phyloP scores from a whole-genome alignment of 2,113 vertebrate genomes.

The Oxyura jamaicensis region DNA sequence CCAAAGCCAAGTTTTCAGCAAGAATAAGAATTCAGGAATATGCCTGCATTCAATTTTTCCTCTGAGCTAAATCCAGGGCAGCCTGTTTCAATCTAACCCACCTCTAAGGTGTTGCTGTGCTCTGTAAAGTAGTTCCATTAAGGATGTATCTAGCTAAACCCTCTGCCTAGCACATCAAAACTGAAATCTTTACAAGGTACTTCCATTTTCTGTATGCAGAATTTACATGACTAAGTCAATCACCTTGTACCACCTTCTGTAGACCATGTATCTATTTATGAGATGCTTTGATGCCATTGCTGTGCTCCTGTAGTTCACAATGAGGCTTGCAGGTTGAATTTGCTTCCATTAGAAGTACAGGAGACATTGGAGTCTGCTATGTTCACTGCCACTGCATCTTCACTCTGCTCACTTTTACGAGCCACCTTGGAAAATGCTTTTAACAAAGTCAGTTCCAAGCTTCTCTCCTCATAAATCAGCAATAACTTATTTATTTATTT shows the following conservation, averaged over 20 bases:
- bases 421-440: neutral
- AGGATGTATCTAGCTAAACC: neutral
- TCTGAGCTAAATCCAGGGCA: neutral
- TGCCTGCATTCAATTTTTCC: neutral
- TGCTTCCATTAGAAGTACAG: neutral
- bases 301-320: neutral
- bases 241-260: neutral
- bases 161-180: conserved; percentile 11
- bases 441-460: neutral
- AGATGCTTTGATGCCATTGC: neutral
- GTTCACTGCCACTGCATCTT: neutral
- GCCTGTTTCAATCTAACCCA: neutral
- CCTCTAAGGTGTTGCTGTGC: neutral
- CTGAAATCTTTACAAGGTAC: neutral
- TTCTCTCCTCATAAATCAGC: neutral
- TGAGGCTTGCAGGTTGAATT: neutral
- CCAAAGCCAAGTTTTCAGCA: neutral
- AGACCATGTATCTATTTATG: neutral
- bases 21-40: neutral
- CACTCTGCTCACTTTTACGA: neutral
- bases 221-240: neutral
- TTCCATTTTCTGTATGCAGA: neutral
- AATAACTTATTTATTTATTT: neutral
- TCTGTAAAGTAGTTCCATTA: neutral
- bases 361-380: neutral